These are phyloP conservation scores for Proteles cristata DNA, from an alignment of 2,113 vertebrate genomes.

Conservation along the genomic window DNA sequence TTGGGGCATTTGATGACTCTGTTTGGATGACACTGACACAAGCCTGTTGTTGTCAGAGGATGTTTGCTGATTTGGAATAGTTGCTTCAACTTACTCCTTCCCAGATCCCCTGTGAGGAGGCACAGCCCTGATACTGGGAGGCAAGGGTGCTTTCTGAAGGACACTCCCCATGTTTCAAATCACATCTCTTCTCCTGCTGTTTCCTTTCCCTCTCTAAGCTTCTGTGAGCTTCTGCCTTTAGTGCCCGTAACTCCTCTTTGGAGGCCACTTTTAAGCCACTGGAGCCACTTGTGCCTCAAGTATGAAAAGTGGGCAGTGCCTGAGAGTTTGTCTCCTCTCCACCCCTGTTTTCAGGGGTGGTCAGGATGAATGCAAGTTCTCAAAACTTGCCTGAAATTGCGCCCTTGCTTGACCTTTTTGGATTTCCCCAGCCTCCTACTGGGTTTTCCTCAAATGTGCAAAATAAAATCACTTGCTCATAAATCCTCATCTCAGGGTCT, in stretches of 20 bases:
- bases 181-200: neutral
- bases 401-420: neutral
- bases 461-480: neutral
- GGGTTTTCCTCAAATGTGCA: neutral
- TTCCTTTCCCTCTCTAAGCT: neutral
- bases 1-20: neutral
- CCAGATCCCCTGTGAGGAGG: neutral
- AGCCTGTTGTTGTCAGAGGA: neutral
- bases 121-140: neutral
- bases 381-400: neutral
- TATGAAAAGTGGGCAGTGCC: neutral
- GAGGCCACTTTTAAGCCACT: neutral
- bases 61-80: neutral
- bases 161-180: neutral
- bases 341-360: neutral
- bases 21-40: neutral
- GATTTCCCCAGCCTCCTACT: neutral
- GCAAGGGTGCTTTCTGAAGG: too few relatives aligned
- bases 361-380: neutral
- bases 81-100: neutral
- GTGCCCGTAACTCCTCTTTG: neutral
- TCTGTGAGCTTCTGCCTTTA: neutral
- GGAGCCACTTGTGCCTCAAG: neutral
- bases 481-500: neutral
- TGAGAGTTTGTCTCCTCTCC: neutral